Base-by-base conservation (phyloP, 2,113 vertebrate species). In the Mohoua ochrocephala region DNA sequence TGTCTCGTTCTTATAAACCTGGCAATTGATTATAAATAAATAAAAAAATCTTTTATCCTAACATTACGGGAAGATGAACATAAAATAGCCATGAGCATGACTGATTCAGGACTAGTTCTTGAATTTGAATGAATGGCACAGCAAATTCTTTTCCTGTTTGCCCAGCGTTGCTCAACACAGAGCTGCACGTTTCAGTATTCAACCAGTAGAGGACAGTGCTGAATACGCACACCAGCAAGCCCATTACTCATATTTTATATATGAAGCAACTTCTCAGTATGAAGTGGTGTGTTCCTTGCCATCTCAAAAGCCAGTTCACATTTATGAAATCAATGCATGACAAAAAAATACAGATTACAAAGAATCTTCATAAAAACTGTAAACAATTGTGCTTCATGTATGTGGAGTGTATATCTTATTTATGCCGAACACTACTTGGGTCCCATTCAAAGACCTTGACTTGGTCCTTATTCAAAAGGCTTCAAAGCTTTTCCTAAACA, bases 401-500 rank as follows among this genome's bases (percentile, higher is more conserved):
- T 42, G 19, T 42, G 27, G 33, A 83, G 23, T 11, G 6, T 50
- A 47, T 74, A 77, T 91, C 27, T 94, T 84, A 59, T 49, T 93
- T 79, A 80, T 23, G 45, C 30, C 84, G 53, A 92, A 26, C 17
- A 49, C 19, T 47, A 7, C 28, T 88, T 94, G 67, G 24, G 44
- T 88, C 79, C 82, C 37, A 50, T 76, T 86, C 82, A 67, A 50
- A 88, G 54, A 52, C 63, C 50, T 84, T 88, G 64, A 44, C 42
- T 88, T 88, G 64, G 22, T 92, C 31, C 27, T 68, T 71, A 56
- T 92, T 78, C 60, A 92, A 80, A 31, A 80, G 35, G 35, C 79
- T 92, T 93, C 93, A 94, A 74, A 92, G 92, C 63, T 84, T 93
- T 93, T 67, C 47, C 60, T 86, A 84, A 95, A 96, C 90, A 93